Base-by-base conservation (phyloP, 2,113 vertebrate species). In the Silurus asotus region DNA sequence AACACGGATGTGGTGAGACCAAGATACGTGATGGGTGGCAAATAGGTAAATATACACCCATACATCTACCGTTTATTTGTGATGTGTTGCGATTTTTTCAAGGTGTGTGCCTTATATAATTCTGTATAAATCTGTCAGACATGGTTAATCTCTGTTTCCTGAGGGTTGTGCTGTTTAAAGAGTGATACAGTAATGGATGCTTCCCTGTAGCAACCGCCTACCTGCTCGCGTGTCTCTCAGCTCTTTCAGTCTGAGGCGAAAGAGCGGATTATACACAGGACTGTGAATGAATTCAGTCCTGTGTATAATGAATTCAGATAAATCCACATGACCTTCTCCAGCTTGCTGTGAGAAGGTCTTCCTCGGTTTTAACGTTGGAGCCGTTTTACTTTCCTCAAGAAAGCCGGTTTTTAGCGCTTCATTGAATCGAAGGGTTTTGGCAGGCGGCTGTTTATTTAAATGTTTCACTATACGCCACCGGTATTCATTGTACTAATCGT, bases 1-100 rank as follows among this genome's bases (percentile, higher is more conserved):
- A 48, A 76, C 7, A 62, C 82, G 51, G 85, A 83, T 77, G 81
- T 80, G 37, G 55, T 13, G 19, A 76, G 48, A 15, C 67, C 3
- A 64, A 67, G 80, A 82, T 67, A 25, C 72, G 61, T 83, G 86
- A 87, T 82, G 86, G 86, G 11, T 45, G 70, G 19, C 67, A 45
- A 76, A 64, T 49, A 76, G 70, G 86, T 82, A 67, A 82, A 70
- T 58, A 62, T 23, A 62, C 10, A 5, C 3, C 8, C 49, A 75
- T 20, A 62, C 14, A 51, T 13, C n/a, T 81, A 7, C 8, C 10
- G 6, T 55, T 37, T 69, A 67, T 3, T 5, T 45, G 3, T 19
- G 14, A 49, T 17, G 6, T 69, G 81, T 37, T 37, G 4, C 5
- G 2, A 48, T 53, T 4, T 69, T 0, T 8, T 48, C 37, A 2